Evolutionary conservation across 1,140 invertebrate species (phyloP).

Genomic region (Fopius arisanus): DNA sequence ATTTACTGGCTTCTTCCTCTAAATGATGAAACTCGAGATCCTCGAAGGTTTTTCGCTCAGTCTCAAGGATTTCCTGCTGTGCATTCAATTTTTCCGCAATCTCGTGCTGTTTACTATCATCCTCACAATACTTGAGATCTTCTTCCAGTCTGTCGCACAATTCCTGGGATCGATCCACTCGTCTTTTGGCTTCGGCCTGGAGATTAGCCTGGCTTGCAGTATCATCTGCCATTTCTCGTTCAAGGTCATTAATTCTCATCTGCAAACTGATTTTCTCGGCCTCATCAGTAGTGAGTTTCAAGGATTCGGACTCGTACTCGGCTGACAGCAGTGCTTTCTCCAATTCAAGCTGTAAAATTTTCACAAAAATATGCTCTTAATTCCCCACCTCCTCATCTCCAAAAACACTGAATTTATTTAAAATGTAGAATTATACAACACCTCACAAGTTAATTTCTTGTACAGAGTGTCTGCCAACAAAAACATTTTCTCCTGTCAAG

Average conservation of each 20-base stretch:
- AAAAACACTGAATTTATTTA: neutral
- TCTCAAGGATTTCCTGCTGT: conserved; percentile 74
- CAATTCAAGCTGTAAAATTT: conserved; percentile 74
- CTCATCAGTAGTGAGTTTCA: conserved; percentile 75
- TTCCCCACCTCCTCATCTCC: neutral
- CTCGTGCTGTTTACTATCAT: conserved; percentile 45
- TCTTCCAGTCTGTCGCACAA: conserved; percentile 57
- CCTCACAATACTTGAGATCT: conserved; percentile 44
- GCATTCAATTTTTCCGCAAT: conserved; percentile 49
- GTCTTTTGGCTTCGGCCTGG: conserved; percentile 58
- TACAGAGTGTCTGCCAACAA: neutral
- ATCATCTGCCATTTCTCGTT: conserved; percentile 64
- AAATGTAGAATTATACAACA: neutral
- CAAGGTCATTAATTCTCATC: conserved; percentile 67
- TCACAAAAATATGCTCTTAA: neutral
- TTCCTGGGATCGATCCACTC: conserved; percentile 64
- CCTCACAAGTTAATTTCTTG: conserved; percentile 11
- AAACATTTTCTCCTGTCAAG: neutral
- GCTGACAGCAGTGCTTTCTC: conserved; percentile 83
- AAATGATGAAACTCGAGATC: conserved; percentile 93
- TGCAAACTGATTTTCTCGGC: conserved; percentile 74
- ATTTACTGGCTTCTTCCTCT: conserved; percentile 86
- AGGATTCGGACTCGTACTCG: conserved; percentile 80
- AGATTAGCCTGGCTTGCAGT: conserved; percentile 57
- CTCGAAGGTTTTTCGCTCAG: conserved; percentile 84